Evolutionary conservation across 2,113 vertebrate genomes (phyloP).

Genomic region (Saimiri boliviensis): DNA sequence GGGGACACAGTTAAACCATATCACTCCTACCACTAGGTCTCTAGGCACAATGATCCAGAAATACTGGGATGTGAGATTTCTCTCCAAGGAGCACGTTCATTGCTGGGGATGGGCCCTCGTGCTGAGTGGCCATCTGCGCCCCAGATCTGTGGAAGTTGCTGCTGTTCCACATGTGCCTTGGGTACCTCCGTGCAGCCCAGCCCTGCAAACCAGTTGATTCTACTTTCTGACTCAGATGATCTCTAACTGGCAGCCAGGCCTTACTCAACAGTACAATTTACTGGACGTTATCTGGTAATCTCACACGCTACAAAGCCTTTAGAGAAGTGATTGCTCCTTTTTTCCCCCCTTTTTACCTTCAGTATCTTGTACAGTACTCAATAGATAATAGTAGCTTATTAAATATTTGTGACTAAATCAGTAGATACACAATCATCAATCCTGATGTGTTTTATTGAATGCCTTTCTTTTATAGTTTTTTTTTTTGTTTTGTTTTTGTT

Average conservation of each 20-base stretch:
- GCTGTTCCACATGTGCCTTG: neutral
- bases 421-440: neutral
- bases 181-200: neutral
- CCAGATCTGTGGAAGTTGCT: rapidly evolving
- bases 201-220: neutral
- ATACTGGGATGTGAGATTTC: neutral
- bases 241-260: neutral
- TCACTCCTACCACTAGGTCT: neutral
- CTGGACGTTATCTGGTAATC: neutral
- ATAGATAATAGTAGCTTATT: neutral
- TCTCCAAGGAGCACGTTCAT: neutral
- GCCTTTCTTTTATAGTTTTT: neutral
- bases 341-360: neutral
- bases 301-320: neutral
- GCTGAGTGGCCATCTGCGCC: neutral
- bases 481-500: neutral
- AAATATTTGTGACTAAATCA: neutral
- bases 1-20: too few species aligned
- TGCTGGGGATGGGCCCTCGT: neutral
- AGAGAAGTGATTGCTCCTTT: neutral
- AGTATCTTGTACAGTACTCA: neutral
- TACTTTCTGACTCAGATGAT: neutral
- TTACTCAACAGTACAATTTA: neutral
- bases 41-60: neutral
- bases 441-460: neutral